A percentile compares a stretch with the other conserved stretches of the same genome.
phyloP scores from a whole-genome alignment of 53 echinoderm and acorn worm species.

The Arbacia lixula region DNA sequence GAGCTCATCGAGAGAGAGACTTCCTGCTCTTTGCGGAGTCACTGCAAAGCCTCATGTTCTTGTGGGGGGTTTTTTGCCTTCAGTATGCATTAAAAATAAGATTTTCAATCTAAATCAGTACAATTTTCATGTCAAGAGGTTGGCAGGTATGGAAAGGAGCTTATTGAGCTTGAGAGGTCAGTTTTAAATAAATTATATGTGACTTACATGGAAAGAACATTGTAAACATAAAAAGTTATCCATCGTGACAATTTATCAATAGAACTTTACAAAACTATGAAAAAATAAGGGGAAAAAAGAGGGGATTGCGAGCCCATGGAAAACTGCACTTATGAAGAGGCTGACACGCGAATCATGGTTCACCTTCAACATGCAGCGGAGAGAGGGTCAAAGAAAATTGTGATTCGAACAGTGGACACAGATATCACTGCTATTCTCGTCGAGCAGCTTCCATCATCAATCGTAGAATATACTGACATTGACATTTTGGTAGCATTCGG shows the following conservation, averaged over 20 bases:
- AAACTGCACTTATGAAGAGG: constrained; percentile 68
- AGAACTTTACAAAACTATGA: background rate
- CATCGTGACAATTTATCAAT: background rate
- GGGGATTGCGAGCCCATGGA: constrained; percentile 43
- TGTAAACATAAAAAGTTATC: background rate
- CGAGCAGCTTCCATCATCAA: constrained; percentile 43
- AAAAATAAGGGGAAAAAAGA: background rate
- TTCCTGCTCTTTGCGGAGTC: no score
- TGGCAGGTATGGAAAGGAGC: no score
- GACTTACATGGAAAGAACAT: background rate
- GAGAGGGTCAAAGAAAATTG: constrained; percentile 39
- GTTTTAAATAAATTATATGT: background rate
- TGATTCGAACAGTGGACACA: constrained; percentile 70
- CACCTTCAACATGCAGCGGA: constrained; percentile 52
- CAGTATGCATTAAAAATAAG: no score
- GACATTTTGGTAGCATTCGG: constrained; percentile 74
- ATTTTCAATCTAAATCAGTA: no score
- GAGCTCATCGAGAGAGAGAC: no score
- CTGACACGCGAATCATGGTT: constrained; percentile 59
- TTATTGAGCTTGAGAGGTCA: background rate
- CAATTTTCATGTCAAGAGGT: no score
- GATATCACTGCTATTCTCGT: constrained; percentile 66
- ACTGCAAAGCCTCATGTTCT: no score
- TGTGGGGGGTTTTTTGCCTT: no score
- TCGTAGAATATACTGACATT: background rate